Conservation (phyloP, 2,888 invertebrate genomes). For the Allygus modestus region DNA sequence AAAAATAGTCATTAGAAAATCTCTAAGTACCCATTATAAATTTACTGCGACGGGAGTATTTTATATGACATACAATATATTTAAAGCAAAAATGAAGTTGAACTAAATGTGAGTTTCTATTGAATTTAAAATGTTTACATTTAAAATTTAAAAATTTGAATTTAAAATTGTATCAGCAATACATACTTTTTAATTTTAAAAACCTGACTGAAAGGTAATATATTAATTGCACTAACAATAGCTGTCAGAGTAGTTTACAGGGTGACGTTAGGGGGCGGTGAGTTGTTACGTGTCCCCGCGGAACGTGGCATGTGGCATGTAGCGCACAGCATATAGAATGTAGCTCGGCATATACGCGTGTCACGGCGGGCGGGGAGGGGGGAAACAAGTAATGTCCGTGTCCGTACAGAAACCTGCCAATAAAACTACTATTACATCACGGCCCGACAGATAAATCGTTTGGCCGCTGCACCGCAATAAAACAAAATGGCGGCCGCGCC, state of each 20-base stretch:
- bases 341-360: background rate
- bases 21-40: too few relatives aligned
- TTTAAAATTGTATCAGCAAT: too few relatives aligned
- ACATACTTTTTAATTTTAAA: too few relatives aligned
- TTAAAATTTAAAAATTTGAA: too few relatives aligned
- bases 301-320: background rate
- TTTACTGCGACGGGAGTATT: too few relatives aligned
- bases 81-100: too few relatives aligned
- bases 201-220: too few relatives aligned
- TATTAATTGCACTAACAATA: too few relatives aligned
- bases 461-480: conserved; percentile 30
- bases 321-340: background rate
- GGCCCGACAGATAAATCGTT: conserved; percentile 35
- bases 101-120: too few relatives aligned
- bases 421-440: conserved; percentile 31
- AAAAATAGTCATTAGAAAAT: too few relatives aligned
- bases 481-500: conserved; percentile 38
- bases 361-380: background rate
- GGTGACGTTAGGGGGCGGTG: background rate
- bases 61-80: too few relatives aligned
- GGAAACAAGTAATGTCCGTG: conserved; percentile 33
- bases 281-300: background rate
- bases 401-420: conserved; percentile 11
- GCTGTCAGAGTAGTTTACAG: background rate
- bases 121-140: too few relatives aligned